Base-by-base conservation (phyloP, 2,888 invertebrate species). In the Monoplex corrugatus region DNA sequence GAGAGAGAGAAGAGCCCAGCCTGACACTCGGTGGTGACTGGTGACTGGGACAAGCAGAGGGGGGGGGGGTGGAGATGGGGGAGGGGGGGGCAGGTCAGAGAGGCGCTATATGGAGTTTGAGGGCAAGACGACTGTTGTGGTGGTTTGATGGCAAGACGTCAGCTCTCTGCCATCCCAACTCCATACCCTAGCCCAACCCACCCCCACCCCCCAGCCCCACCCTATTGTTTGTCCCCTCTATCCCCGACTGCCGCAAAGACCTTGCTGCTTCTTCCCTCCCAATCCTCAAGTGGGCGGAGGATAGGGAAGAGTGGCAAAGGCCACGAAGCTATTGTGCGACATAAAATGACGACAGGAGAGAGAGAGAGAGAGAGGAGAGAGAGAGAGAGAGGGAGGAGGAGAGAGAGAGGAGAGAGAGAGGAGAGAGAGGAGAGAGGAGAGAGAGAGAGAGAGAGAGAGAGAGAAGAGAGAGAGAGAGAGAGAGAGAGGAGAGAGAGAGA, bases 41-140 rank as follows among this genome's bases (percentile, higher is more conserved):
- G 57, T 82, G 87, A 87, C 82, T 82, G 87, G 19, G 82, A 43
- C 40, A 43, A 35, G 87, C 63, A 16, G 87, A 82, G 38, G 75
- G 57, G 23, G 80, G 28, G 84, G 45, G 84, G n/a, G 84, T 32
- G 35, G 38, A n/a, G 63, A n/a, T 8, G 6, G n/a, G 28, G 68
- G 28, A 28, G n/a, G 68, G 32, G 16, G 35, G 35, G 40, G 16
- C 83, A 32, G 84, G 16, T 35, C 45, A 43, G 13, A 6, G n/a
- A n/a, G n/a, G n/a, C n/a, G n/a, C n/a, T n/a, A n/a, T n/a, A n/a
- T n/a, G n/a, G n/a, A n/a, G n/a, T n/a, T n/a, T n/a, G 43, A n/a
- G 82, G 28, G 43, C 80, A n/a, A 28, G 43, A n/a, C 43, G n/a
- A 45, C 23, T 43, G n/a, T n/a, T 45, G 40, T 44, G 82, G 82